Conservation (phyloP, 2,113 vertebrate species). For the Equus przewalskii region DNA sequence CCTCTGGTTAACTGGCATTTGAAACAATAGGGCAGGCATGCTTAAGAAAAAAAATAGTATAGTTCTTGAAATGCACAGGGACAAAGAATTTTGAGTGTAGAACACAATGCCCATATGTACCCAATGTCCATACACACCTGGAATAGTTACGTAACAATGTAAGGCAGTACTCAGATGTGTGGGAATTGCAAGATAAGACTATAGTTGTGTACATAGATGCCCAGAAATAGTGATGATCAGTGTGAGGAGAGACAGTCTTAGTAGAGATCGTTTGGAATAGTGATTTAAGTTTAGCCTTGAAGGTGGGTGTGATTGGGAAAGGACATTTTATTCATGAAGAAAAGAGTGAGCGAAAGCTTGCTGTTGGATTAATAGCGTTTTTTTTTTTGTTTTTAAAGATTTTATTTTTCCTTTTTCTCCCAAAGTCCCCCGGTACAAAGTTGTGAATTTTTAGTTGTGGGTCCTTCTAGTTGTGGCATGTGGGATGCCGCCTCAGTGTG, state of each 20-base stretch:
- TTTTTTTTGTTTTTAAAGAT: not conserved
- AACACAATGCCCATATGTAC: not conserved
- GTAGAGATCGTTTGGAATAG: constrained; percentile 1
- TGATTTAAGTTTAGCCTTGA: constrained; percentile 39
- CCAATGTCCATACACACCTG: not conserved
- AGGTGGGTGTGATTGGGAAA: not conserved
- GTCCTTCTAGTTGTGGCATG: no score
- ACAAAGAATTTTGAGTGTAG: constrained; percentile 36
- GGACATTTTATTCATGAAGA: constrained; percentile 23
- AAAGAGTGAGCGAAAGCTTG: constrained; percentile 15
- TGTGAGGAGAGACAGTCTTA: not conserved
- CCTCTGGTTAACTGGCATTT: not conserved
- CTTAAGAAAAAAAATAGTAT: not conserved
- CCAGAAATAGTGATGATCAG: not conserved
- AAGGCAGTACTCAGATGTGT: not conserved
- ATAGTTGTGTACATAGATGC: not conserved
- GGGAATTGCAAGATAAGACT: constrained; percentile 22
- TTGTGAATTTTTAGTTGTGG: no score
- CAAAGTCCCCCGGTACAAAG: no score
- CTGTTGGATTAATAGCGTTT: not conserved
- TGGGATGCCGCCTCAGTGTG: no score
- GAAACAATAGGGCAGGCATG: constrained; percentile 23
- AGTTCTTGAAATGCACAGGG: constrained; percentile 37
- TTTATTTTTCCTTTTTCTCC: no score
- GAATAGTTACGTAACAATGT: not conserved